These are phyloP conservation scores for Pardalotus punctatus DNA, from an alignment of 2,113 vertebrate genomes.

Conservation along the genomic window DNA sequence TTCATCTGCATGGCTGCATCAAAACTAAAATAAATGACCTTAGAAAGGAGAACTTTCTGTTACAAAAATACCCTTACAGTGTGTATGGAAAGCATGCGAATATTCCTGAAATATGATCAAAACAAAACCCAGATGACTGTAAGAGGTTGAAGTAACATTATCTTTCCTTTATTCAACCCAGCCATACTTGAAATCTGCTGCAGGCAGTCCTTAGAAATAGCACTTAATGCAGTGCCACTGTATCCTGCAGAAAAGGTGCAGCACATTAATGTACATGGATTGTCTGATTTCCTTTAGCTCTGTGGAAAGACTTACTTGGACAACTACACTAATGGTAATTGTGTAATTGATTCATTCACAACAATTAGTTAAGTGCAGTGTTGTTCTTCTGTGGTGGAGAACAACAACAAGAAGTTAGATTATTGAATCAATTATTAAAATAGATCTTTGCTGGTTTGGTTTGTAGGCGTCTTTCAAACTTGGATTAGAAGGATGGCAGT, in stretches of 20 bases:
- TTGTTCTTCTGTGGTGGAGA: not conserved
- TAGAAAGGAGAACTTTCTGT: not conserved
- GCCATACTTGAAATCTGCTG: not conserved
- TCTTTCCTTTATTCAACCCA: not conserved
- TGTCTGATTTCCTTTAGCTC: not conserved
- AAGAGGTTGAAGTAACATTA: not conserved
- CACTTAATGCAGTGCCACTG: not conserved
- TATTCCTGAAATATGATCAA: slow-evolving; percentile 15
- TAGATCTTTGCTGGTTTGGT: not conserved
- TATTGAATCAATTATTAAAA: not conserved
- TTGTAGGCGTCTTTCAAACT: not conserved
- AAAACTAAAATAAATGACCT: slow-evolving; percentile 35
- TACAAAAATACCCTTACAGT: not conserved
- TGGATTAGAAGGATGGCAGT: not conserved
- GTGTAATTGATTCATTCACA: not conserved
- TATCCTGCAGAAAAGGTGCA: not conserved
- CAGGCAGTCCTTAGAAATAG: slow-evolving; percentile 11
- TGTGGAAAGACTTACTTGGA: not conserved
- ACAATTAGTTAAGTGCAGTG: not conserved
- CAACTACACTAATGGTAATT: not conserved
- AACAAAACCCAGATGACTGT: slow-evolving; percentile 31
- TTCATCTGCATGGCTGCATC: not conserved
- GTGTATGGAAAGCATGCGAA: not conserved
- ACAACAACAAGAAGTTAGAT: not conserved
- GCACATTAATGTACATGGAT: not conserved